Evolutionary conservation across 2,888 invertebrate genomes (phyloP).

Genomic region (Drosophila paramelanica): DNA sequence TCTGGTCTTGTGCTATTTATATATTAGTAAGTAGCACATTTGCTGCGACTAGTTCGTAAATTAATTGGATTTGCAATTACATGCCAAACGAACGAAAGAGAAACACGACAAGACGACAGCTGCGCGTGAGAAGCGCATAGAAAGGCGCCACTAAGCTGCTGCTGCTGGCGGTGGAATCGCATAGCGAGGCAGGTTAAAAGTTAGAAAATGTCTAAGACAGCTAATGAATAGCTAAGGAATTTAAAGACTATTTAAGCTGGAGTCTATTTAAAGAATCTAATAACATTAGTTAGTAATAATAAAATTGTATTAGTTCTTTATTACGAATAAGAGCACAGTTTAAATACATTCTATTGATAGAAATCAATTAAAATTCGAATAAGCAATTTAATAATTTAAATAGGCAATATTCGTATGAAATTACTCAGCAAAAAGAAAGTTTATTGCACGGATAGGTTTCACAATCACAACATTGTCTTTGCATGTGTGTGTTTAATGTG

Average conservation of each 20-base stretch:
- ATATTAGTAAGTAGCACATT: conserved; percentile 78
- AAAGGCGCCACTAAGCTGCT: conserved; percentile 43
- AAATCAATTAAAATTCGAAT: no score
- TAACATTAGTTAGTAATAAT: background rate
- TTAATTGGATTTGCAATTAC: conserved; percentile 82
- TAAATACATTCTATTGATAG: no score
- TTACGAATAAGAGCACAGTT: no score
- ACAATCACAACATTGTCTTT: background rate
- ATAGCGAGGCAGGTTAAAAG: conserved; percentile 7
- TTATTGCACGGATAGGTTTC: background rate
- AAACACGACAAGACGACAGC: conserved; percentile 13
- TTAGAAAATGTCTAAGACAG: conserved; percentile 10
- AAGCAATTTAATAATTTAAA: no score
- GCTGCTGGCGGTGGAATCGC: conserved; percentile 14
- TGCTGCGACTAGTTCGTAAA: conserved; percentile 75
- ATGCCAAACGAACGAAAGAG: conserved; percentile 38
- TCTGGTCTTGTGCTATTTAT: conserved; percentile 72
- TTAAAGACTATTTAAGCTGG: background rate
- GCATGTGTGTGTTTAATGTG: conserved; percentile 36
- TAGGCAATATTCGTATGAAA: background rate
- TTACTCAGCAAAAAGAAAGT: background rate
- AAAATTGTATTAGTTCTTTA: no score
- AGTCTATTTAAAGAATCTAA: background rate
- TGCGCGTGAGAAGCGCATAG: conserved; percentile 37
- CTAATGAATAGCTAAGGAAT: conserved; percentile 13